Evolutionary conservation across 2,113 vertebrate species (phyloP).

Genomic region (Platycercus adscitus): DNA sequence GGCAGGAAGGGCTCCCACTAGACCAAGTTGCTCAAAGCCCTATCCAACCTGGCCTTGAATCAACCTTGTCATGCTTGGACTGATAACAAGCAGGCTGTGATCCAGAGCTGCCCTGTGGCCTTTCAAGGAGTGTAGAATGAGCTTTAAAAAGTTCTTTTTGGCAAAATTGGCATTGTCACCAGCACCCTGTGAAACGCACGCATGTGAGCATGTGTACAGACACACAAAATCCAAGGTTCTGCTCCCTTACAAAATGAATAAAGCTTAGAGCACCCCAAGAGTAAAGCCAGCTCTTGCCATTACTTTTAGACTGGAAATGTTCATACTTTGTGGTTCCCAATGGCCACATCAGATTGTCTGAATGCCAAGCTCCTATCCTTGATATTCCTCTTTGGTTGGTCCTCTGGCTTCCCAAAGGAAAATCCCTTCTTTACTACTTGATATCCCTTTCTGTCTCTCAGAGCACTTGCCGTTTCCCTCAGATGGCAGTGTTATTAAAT

Average conservation of each 20-base stretch:
- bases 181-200: background rate
- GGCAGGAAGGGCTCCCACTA: background rate
- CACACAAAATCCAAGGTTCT: background rate
- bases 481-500: background rate
- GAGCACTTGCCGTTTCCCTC: background rate
- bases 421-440: background rate
- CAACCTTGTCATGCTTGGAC: background rate
- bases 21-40: background rate
- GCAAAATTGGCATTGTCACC: background rate
- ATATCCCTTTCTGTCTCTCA: background rate
- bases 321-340: background rate
- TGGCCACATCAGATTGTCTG: background rate
- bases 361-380: background rate
- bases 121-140: background rate
- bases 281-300: background rate
- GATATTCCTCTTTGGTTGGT: background rate
- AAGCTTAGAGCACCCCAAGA: background rate
- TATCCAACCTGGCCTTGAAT: background rate
- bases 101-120: background rate
- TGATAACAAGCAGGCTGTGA: background rate
- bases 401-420: background rate
- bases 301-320: background rate
- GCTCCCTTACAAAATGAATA: background rate
- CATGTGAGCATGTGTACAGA: accelerated
- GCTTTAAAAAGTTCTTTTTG: background rate